These are phyloP conservation scores for Toxostoma redivivum DNA, from an alignment of 2,113 vertebrate genomes.

Conservation along the genomic window DNA sequence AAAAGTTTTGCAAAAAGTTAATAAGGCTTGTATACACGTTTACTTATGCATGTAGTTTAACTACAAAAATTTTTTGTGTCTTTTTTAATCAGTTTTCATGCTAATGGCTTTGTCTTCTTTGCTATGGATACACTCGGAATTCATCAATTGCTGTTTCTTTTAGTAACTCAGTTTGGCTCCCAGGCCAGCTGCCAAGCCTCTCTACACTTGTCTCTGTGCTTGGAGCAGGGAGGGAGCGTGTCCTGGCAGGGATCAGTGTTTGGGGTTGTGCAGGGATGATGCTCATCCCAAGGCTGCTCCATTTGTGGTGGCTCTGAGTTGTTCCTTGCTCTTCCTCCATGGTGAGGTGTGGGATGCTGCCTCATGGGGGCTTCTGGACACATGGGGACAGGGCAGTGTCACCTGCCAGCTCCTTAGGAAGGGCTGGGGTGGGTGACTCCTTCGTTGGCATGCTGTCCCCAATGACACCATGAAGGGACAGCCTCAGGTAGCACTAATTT, in stretches of 20 bases:
- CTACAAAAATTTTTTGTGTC: too few species aligned
- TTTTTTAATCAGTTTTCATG: too few species aligned
- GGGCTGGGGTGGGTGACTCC: fast-evolving
- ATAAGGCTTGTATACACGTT: too few species aligned
- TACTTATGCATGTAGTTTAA: too few species aligned
- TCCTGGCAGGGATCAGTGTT: fast-evolving
- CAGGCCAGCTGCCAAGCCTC: too few species aligned
- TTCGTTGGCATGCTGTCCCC: fast-evolving
- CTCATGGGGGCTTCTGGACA: fast-evolving
- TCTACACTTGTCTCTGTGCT: not conserved
- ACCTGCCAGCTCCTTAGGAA: not conserved
- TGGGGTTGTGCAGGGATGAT: fast-evolving
- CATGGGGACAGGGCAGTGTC: fast-evolving
- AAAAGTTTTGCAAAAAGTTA: too few species aligned
- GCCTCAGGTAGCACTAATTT: not conserved
- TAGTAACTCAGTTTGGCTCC: too few species aligned
- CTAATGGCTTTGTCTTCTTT: too few species aligned
- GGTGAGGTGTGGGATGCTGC: not conserved
- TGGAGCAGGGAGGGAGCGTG: fast-evolving
- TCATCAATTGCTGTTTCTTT: too few species aligned
- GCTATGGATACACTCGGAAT: too few species aligned
- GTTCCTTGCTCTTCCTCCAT: not conserved
- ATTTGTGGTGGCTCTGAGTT: fast-evolving
- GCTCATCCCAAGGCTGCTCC: fast-evolving
- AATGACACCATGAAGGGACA: fast-evolving